These are phyloP conservation scores for Otus sunia DNA, from an alignment of 2,113 vertebrate genomes.

Conservation along the genomic window DNA sequence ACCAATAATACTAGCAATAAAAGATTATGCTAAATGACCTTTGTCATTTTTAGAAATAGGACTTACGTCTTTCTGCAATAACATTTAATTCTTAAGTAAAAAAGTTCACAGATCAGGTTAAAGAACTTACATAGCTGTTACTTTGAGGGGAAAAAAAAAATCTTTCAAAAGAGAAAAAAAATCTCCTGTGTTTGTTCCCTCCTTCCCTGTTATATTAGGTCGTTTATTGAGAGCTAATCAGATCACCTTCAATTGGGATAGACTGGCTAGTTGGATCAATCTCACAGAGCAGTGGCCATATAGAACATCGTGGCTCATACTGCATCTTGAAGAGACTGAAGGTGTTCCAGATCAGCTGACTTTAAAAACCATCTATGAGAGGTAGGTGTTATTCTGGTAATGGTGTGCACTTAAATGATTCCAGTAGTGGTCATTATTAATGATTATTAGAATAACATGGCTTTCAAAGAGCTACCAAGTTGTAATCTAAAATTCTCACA, in stretches of 20 bases:
- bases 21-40: background rate
- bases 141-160: background rate
- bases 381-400: constrained; percentile 71
- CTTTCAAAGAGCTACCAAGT: background rate
- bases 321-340: constrained; percentile 94
- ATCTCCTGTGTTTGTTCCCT: background rate
- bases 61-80: background rate
- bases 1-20: background rate
- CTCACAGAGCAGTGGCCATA: constrained; percentile 98
- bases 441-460: background rate
- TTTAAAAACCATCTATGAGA: constrained; percentile 93
- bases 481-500: background rate
- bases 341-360: constrained; percentile 88
- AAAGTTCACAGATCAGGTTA: background rate
- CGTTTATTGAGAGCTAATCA: constrained; percentile 95
- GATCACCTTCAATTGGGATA: constrained; percentile 95
- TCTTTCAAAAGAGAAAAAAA: background rate
- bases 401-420: background rate
- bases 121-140: background rate
- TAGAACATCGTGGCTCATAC: constrained; percentile 95
- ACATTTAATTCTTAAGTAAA: background rate
- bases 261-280: constrained; percentile 98
- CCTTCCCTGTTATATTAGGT: constrained; percentile 55
- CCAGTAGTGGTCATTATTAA: background rate
- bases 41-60: background rate